Evolutionary conservation across 2,888 invertebrate genomes (phyloP).

Genomic region (Thera britannica): DNA sequence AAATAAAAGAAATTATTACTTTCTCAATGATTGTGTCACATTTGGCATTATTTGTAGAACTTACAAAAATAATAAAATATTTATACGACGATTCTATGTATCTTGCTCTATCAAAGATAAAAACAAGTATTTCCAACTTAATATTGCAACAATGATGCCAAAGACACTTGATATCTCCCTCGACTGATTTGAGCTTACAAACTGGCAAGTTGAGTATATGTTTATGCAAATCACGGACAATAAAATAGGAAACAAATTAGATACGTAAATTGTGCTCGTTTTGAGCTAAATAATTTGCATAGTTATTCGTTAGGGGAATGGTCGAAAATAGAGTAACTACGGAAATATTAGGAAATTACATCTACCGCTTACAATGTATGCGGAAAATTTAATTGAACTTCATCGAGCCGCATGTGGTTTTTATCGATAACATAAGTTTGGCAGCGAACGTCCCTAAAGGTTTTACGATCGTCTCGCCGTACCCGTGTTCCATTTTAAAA

Average conservation of each 20-base stretch:
- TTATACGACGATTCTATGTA: neutral
- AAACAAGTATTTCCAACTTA: slow-evolving; percentile 31
- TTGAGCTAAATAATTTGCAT: slow-evolving; percentile 7
- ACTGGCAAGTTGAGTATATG: slow-evolving; percentile 38
- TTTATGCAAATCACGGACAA: slow-evolving; percentile 37
- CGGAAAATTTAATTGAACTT: neutral
- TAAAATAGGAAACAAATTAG: slow-evolving; percentile 36
- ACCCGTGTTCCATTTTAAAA: slow-evolving; percentile 79
- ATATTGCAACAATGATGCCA: slow-evolving; percentile 34
- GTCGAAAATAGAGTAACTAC: neutral
- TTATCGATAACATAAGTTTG: slow-evolving; percentile 33
- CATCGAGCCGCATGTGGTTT: slow-evolving; percentile 1
- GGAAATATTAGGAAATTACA: slow-evolving; percentile 2
- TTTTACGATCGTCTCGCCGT: slow-evolving; percentile 75
- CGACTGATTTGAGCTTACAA: slow-evolving; percentile 39
- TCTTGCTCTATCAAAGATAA: slow-evolving; percentile 18
- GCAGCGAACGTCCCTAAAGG: slow-evolving; percentile 57
- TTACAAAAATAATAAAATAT: slow-evolving; percentile 5
- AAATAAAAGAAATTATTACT: neutral
- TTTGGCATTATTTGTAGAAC: neutral
- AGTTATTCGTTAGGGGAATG: neutral
- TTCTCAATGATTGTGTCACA: neutral
- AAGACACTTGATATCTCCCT: slow-evolving; percentile 39
- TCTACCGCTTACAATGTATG: neutral
- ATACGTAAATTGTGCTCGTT: slow-evolving; percentile 24